These are phyloP conservation scores for Toxonevra muliebris DNA, from an alignment of 2,888 invertebrate genomes.

Conservation along the genomic window DNA sequence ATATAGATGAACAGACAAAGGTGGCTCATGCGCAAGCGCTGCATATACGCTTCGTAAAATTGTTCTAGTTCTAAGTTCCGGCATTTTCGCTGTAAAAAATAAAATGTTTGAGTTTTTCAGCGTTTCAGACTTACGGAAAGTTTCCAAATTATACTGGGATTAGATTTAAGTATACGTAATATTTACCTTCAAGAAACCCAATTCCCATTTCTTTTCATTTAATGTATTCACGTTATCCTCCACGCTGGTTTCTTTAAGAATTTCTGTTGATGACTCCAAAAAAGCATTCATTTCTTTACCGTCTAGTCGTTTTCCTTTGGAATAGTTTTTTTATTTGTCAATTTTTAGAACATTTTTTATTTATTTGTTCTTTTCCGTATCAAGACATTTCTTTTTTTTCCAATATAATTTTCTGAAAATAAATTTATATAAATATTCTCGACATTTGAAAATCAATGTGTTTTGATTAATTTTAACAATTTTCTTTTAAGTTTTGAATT, in stretches of 20 bases:
- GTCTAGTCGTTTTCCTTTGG: too few species aligned
- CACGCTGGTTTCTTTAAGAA: conserved; percentile 30
- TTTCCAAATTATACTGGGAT: background rate
- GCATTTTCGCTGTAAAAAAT: conserved; percentile 76
- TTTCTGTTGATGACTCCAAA: conserved; percentile 40
- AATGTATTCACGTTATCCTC: conserved; percentile 41
- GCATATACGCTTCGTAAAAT: conserved; percentile 78
- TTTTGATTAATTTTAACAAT: too few species aligned
- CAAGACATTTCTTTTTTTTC: too few species aligned
- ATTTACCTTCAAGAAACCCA: conserved; percentile 59
- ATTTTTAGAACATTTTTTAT: too few species aligned
- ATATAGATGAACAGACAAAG: conserved; percentile 79
- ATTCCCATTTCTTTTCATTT: conserved; percentile 64
- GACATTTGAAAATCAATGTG: too few species aligned
- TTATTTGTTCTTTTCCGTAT: too few species aligned
- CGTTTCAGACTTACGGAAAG: too few species aligned
- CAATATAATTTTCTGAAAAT: too few species aligned
- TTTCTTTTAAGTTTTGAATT: too few species aligned
- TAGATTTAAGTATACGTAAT: background rate
- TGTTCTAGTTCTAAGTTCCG: conserved; percentile 77
- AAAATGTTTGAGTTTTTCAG: too few species aligned
- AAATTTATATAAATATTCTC: too few species aligned
- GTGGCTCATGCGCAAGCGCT: conserved; percentile 80
- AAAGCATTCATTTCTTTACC: conserved; percentile 39
- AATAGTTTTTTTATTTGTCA: too few species aligned